Evolutionary conservation across 2,113 vertebrate genomes (phyloP), one percentile per base, ranked within the genome.

Genomic region (Carassius carassius): DNA sequence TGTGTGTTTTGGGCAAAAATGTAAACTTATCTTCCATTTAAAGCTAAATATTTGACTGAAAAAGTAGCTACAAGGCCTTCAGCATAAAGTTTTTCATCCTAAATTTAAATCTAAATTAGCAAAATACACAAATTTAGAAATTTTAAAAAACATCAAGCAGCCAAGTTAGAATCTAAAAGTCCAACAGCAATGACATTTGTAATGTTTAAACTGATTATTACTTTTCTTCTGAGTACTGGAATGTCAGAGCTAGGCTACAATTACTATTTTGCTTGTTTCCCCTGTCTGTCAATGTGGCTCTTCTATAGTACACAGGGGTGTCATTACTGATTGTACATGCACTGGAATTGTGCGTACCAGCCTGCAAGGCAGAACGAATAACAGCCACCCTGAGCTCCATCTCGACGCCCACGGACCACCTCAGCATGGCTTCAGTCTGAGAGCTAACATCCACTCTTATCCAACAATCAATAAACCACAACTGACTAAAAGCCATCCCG

Each of bases 381-480:
- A 77, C 75, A 86, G 63, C 11, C 29, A 77, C 32, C 17, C 44
- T 69, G 44, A 56, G 74, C 54, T 75, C 70, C 8, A 72, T 37
- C 35, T 44, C 23, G 11, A 72, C 29, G 63, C 63, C 63, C 63
- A 85, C 65, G 29, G 13, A 69, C 29, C 76, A 73, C 83, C 83
- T 76, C 29, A 70, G 14, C n/a, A 51, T 0, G 12, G 51, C 21
- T 65, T 70, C 51, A 72, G 75, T 23, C 23, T 77, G 37, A 72
- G n/a, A 72, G 62, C 47, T 56, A 72, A 85, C 75, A 78, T 85
- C 51, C 63, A 23, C n/a, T 29, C 37, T 72, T n/a, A 44, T 70
- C 13, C 44, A 78, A 17, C 63, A 70, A 80, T 78, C 75, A 51
- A 60, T 60, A 58, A 80, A 69, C 29, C 63, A 37, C 49, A 44